A percentile compares a stretch with the other conserved stretches of the same genome.
Conservation (phyloP, 2,888 invertebrate genomes). For the Drosophila formosana region DNA sequence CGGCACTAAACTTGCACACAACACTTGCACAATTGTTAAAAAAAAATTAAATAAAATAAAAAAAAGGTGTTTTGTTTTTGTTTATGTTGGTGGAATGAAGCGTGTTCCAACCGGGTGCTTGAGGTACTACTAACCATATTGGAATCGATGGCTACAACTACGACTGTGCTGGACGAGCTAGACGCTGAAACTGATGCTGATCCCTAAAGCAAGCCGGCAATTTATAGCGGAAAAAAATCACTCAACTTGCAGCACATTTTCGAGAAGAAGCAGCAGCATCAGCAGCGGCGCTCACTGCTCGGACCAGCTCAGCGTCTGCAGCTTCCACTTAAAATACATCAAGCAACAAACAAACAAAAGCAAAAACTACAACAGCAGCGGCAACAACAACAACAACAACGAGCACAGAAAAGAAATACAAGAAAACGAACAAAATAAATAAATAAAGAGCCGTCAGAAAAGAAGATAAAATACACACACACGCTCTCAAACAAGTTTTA, state of each 20-base stretch:
- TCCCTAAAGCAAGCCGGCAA: slow-evolving; percentile 74
- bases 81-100: not conserved
- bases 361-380: not conserved
- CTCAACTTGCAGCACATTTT: slow-evolving; percentile 60
- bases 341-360: slow-evolving; percentile 25
- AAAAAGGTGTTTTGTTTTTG: not conserved
- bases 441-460: slow-evolving; percentile 41
- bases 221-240: slow-evolving; percentile 80
- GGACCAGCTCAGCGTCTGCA: slow-evolving; percentile 39
- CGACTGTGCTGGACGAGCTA: slow-evolving; percentile 80
- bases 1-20: slow-evolving; percentile 14
- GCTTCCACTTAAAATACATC: slow-evolving; percentile 56
- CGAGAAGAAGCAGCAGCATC: slow-evolving; percentile 38
- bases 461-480: slow-evolving; percentile 40
- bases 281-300: slow-evolving; percentile 4
- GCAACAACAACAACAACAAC: not conserved
- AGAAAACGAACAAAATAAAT: slow-evolving; percentile 28
- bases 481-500: slow-evolving; percentile 77
- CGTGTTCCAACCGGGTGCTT: not conserved
- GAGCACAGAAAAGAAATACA: not conserved
- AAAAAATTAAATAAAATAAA: not conserved
- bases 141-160: slow-evolving; percentile 48
- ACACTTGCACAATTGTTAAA: slow-evolving; percentile 31
- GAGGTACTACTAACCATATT: slow-evolving; percentile 77
- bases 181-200: slow-evolving; percentile 84